Conservation (phyloP, 2,888 invertebrate species). For the Tipula confusa region DNA sequence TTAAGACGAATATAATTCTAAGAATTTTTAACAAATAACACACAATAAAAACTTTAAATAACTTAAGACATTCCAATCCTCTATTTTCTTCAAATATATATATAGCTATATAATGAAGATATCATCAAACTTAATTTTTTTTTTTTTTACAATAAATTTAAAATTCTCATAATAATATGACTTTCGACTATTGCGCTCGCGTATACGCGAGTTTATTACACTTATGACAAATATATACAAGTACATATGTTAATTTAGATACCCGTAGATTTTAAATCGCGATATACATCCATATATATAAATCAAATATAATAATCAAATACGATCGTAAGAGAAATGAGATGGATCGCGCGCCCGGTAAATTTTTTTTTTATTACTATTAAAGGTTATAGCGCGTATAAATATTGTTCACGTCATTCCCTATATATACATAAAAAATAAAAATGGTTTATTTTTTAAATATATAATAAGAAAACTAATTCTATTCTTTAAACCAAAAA, state of each 20-base stretch:
- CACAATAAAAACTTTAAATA: background rate
- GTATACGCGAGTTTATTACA: background rate
- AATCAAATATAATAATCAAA: background rate
- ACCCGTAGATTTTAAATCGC: background rate
- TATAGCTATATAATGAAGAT: constrained; percentile 12
- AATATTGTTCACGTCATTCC: background rate
- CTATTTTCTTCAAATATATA: constrained; percentile 15
- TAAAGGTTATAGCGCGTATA: background rate
- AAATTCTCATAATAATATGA: constrained; percentile 12
- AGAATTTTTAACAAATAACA: constrained; percentile 15
- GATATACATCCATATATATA: background rate
- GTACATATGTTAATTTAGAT: background rate
- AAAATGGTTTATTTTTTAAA: background rate
- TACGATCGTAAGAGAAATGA: background rate
- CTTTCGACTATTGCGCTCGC: background rate
- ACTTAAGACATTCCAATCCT: constrained; percentile 3
- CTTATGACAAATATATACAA: background rate
- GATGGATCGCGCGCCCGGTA: background rate
- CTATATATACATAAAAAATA: background rate
- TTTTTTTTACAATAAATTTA: background rate
- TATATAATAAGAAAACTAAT: background rate
- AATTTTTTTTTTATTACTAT: background rate
- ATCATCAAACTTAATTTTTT: constrained; percentile 3
- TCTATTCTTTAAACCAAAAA: constrained; percentile 14
- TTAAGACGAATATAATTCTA: background rate